Conservation (phyloP, 2,888 invertebrate genomes). For the Scaeva pyrastri region DNA sequence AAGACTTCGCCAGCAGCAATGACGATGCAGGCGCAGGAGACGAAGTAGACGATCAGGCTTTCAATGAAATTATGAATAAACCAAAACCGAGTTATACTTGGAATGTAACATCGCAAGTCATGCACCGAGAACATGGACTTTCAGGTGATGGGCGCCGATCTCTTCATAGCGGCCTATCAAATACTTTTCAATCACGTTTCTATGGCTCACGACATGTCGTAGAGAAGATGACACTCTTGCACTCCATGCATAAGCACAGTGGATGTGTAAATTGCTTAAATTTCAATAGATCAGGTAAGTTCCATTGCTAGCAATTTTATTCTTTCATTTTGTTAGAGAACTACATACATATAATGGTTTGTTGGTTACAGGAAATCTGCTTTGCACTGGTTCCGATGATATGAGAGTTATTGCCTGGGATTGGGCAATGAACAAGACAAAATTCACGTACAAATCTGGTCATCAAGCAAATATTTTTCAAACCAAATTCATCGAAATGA, state of each 20-base stretch:
- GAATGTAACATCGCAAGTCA: slow-evolving; percentile 79
- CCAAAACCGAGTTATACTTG: slow-evolving; percentile 80
- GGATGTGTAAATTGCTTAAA: slow-evolving; percentile 97
- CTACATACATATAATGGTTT: background rate
- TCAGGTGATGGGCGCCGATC: slow-evolving; percentile 70
- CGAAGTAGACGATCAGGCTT: slow-evolving; percentile 57
- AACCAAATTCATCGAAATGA: slow-evolving; percentile 91
- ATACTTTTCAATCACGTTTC: slow-evolving; percentile 87
- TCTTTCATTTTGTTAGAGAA: background rate
- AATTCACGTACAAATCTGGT: slow-evolving; percentile 90
- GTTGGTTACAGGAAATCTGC: slow-evolving; percentile 85
- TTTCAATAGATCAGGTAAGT: slow-evolving; percentile 87
- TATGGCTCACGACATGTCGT: slow-evolving; percentile 93
- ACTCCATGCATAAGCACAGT: slow-evolving; percentile 90
- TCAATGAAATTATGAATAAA: slow-evolving; percentile 79
- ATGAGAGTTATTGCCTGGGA: slow-evolving; percentile 94
- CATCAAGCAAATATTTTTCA: slow-evolving; percentile 96
- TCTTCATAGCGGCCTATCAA: slow-evolving; percentile 72
- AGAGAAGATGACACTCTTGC: slow-evolving; percentile 91
- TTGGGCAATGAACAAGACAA: slow-evolving; percentile 90
- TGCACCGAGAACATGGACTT: slow-evolving; percentile 81
- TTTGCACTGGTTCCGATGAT: slow-evolving; percentile 97
- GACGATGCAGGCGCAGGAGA: slow-evolving; percentile 55
- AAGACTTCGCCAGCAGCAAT: slow-evolving; percentile 56
- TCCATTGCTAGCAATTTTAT: background rate